Base-by-base conservation (phyloP, 2,888 invertebrate genomes). In the Cordilura impudica region DNA sequence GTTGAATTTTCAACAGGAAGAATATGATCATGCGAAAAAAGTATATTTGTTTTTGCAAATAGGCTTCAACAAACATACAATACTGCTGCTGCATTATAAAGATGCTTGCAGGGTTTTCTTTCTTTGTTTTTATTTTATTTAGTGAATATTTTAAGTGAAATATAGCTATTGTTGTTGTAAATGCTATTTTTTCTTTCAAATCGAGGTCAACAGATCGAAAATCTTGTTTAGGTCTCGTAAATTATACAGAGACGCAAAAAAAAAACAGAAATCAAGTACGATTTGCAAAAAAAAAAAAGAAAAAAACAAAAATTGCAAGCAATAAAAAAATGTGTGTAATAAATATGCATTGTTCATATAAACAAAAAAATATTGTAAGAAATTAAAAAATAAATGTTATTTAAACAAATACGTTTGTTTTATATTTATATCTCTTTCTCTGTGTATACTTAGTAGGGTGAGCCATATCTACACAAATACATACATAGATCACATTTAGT, bases 141-240 rank as follows among this genome's bases (percentile, higher is more conserved):
- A 63, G 39, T 45, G 8, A 47, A 54, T 53, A 16, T 65, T 14
- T 31, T n/a, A 66, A 35, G 31, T 61, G 21, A 39, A 53, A 47
- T 19, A 21, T 49, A 63, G 39, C 18, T 31, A 51, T 56, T 65
- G 53, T 53, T 65, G 69, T 35, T 51, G 31, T 53, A 61, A 54
- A 67, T 69, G 58, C 67, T 72, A 67, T 67, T 65, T 81, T 83
- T 84, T 84, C 67, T 83, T 82, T 72, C 67, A 39, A 81, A 81
- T 74, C 77, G 76, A 81, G 81, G 81, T 81, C 81, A 81, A 65
- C 81, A 76, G 81, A 81, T 81, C 79, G 79, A 81, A 72, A 81
- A 61, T 81, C 81, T 81, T 70, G 77, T 73, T 81, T 77, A 74
- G 76, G 63, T 80, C 58, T 71, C 49, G 45, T 53, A 58, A 63